Conservation (phyloP, 2,888 invertebrate species). For the Abrostola triplasia region DNA sequence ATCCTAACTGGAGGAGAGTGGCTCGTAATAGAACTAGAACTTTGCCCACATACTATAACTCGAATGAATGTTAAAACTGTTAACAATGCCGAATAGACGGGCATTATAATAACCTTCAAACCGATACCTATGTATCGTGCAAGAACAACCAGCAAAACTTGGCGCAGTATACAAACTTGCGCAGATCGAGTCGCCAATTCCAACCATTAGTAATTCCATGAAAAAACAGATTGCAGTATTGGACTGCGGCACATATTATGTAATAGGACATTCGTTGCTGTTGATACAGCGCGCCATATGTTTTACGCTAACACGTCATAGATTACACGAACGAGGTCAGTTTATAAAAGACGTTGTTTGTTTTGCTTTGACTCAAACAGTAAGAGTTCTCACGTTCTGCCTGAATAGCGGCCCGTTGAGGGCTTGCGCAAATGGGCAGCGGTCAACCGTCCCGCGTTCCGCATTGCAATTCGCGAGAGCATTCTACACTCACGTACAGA, state of each 20-base stretch:
- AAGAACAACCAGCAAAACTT: neutral
- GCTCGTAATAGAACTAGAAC: too few species aligned
- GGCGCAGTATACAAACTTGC: neutral
- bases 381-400: constrained; percentile 66
- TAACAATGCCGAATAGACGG: too few species aligned
- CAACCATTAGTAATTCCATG: neutral
- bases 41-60: too few species aligned
- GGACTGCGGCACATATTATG: constrained; percentile 14
- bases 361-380: constrained; percentile 58
- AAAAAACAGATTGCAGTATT: neutral
- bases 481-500: too few species aligned
- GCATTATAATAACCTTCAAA: too few species aligned
- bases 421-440: constrained; percentile 3
- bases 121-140: too few species aligned
- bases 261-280: constrained; percentile 25
- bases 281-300: constrained; percentile 52
- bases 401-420: constrained; percentile 24
- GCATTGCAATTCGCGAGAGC: neutral
- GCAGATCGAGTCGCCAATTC: neutral
- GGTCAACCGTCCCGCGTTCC: neutral
- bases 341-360: constrained; percentile 64
- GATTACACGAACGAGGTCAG: constrained; percentile 65
- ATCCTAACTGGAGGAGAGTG: too few species aligned
- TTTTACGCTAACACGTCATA: constrained; percentile 53
- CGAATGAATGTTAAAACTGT: too few species aligned